phyloP scores from a whole-genome alignment of 2,797 vertebrate genomes.

The Vespertilio murinus region DNA sequence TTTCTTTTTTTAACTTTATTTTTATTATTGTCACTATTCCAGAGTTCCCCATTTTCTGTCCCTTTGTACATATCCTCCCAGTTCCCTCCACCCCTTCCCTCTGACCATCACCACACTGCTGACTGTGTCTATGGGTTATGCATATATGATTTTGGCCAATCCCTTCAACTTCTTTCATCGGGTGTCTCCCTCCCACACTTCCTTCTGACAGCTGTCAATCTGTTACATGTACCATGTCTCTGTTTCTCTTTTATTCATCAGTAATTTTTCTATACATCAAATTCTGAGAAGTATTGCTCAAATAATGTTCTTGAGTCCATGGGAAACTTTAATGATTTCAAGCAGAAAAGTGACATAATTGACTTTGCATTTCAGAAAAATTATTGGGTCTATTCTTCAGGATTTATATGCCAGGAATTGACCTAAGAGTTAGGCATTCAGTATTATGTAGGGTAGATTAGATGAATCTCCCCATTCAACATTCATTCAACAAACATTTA shows the following conservation, averaged over 20 bases:
- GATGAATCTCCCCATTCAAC: slow-evolving; percentile 48
- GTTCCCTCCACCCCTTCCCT: background rate
- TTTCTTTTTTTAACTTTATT: background rate
- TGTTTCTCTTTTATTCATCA: background rate
- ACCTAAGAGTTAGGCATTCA: slow-evolving; percentile 34
- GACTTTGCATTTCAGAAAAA: slow-evolving; percentile 32
- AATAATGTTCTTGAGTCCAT: slow-evolving; percentile 20
- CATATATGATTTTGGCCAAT: background rate
- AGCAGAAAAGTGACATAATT: background rate
- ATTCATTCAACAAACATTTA: slow-evolving; percentile 77
- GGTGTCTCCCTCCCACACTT: background rate
- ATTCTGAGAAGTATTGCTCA: background rate
- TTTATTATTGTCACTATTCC: background rate
- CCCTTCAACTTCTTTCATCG: background rate
- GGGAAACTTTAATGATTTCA: slow-evolving; percentile 25
- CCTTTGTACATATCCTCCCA: background rate
- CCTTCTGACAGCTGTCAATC: background rate
- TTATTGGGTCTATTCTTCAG: slow-evolving; percentile 32
- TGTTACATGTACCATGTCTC: background rate
- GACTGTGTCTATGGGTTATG: background rate
- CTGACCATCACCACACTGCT: background rate
- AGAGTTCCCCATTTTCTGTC: background rate
- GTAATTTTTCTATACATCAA: background rate
- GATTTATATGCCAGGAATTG: slow-evolving; percentile 27
- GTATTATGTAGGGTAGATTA: background rate